phyloP scores from a whole-genome alignment of 2,888 invertebrate genomes.

The Keiferia lycopersicella region DNA sequence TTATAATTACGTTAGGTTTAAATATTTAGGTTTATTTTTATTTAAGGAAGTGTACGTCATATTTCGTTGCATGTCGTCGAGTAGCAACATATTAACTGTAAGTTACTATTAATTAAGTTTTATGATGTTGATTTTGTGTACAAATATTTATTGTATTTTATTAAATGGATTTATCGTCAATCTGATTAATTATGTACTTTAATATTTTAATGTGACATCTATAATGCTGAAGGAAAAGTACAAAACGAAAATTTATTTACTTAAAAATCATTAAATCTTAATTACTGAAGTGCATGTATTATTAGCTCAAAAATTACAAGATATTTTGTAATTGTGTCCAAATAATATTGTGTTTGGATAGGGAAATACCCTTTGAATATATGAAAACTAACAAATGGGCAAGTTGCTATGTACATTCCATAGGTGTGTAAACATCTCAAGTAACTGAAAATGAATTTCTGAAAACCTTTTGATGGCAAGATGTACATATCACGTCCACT shows the following conservation, averaged over 20 bases:
- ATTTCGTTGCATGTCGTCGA: slow-evolving; percentile 47
- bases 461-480: slow-evolving; percentile 35
- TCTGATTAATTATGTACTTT: slow-evolving; percentile 17
- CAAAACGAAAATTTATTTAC: slow-evolving; percentile 12
- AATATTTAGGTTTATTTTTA: slow-evolving; percentile 72
- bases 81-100: slow-evolving; percentile 31
- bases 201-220: slow-evolving; percentile 14
- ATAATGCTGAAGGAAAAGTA: slow-evolving; percentile 18
- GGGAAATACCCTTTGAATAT: slow-evolving; percentile 23
- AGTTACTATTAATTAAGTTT: slow-evolving; percentile 41
- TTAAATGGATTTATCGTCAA: slow-evolving; percentile 19
- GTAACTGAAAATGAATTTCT: slow-evolving; percentile 32
- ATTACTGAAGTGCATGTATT: slow-evolving; percentile 8
- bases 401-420: slow-evolving; percentile 57
- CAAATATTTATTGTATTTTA: slow-evolving; percentile 38
- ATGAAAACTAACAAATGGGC: slow-evolving; percentile 41
- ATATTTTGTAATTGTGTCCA: background rate
- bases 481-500: slow-evolving; percentile 47
- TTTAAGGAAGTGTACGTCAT: slow-evolving; percentile 48
- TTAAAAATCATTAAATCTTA: slow-evolving; percentile 5
- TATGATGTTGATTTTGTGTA: slow-evolving; percentile 42
- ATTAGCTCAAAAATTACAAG: slow-evolving; percentile 13
- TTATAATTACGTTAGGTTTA: slow-evolving; percentile 34
- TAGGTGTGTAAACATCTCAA: slow-evolving; percentile 41
- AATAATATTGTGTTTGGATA: background rate